Evolutionary conservation across 2,888 invertebrate genomes (phyloP), one percentile per base, ranked within the genome.

Genomic region (Bugula neritina): DNA sequence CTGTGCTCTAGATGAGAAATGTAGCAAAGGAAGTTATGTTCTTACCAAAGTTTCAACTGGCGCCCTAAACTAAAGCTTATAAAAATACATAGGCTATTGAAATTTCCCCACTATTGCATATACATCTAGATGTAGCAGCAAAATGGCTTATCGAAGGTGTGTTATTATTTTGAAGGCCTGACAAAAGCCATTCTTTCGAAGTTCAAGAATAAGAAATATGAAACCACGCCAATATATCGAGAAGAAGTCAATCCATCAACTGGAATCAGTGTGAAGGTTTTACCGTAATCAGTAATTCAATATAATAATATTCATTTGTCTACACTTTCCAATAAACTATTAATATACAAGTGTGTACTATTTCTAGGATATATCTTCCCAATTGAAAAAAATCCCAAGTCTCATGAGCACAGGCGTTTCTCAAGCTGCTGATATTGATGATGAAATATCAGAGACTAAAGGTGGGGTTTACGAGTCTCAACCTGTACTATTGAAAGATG

Each of bases 381-480:
- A 43, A 17, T 43, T 43, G 43, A 43, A 43, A 43, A 17, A 43
- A 43, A 5, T 10, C 10, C 43, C 43, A 5, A 5, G 17, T 17
- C 43, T 5, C 43, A 43, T 10, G 10, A 43, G 17, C 10, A 10
- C 17, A 43, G 63, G 31, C n/a, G 29, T 27, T n/a, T 63, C 63
- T 10, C 63, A 31, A 13, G 21, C 27, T 10, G 31, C 31, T 29
- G 63, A 63, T 31, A 3, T 31, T 63, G 63, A 63, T 5, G 63
- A 63, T 63, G 63, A 63, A 5, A 27, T 21, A 13, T 13, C 21
- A 5, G 63, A 21, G 10, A 10, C 63, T 31, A 43, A 43, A 17
- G 43, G 43, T 43, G 63, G 63, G 5, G 63, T 63, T 13, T 63
- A 31, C 31, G 63, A 63, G 31, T 63, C 63, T 31, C 29, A 63